phyloP scores from a whole-genome alignment of 2,888 invertebrate genomes.

The Hylaea fasciaria region DNA sequence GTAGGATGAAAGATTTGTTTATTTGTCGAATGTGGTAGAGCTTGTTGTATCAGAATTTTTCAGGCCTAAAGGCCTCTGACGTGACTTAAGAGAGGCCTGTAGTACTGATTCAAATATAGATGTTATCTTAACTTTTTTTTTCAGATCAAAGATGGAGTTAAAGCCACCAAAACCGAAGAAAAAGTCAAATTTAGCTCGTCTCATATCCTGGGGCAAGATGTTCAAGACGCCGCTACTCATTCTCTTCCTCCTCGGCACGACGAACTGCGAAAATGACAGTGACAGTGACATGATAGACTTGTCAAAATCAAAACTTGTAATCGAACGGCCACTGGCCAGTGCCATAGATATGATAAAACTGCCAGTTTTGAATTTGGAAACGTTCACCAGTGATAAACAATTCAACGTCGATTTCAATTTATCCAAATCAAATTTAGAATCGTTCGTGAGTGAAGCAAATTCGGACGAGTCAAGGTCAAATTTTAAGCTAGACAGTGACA shows the following conservation, averaged over 20 bases:
- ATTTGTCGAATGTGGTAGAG: too few relatives aligned
- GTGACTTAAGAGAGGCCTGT: too few relatives aligned
- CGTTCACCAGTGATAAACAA: constrained; percentile 1
- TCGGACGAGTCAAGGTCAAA: constrained; percentile 10
- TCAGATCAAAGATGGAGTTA: constrained; percentile 75
- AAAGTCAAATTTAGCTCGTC: constrained; percentile 64
- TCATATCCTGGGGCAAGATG: constrained; percentile 72
- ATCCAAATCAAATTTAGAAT: constrained; percentile 7
- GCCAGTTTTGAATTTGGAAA: constrained; percentile 13
- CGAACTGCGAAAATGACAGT: constrained; percentile 68
- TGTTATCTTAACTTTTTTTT: neutral
- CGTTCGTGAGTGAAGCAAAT: constrained; percentile 3
- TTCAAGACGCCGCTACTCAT: constrained; percentile 69
- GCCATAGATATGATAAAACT: constrained; percentile 9
- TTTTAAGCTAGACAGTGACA: constrained; percentile 35
- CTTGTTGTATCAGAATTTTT: too few relatives aligned
- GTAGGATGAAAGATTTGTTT: too few relatives aligned
- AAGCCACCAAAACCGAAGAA: constrained; percentile 78
- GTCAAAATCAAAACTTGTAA: constrained; percentile 17
- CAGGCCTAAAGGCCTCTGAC: too few relatives aligned
- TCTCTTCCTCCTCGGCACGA: constrained; percentile 70
- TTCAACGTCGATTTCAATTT: constrained; percentile 9
- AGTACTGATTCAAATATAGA: too few relatives aligned
- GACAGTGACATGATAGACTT: constrained; percentile 51
- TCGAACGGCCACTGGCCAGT: constrained; percentile 24